These are phyloP conservation scores for Neotragus moschatus DNA, from an alignment of 2,113 vertebrate species.

Conservation along the genomic window DNA sequence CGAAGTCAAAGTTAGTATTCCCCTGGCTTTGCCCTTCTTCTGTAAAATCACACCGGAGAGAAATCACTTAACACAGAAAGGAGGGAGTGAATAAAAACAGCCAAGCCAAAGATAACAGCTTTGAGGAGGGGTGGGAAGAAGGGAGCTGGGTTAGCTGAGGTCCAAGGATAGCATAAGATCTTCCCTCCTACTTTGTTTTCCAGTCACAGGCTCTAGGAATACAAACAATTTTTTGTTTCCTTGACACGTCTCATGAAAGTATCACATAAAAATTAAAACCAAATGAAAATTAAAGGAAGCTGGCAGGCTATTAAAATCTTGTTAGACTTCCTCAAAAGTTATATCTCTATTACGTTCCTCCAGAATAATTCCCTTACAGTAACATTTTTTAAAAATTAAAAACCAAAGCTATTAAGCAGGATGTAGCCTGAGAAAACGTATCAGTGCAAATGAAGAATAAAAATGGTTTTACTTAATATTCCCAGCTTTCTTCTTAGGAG, in stretches of 20 bases:
- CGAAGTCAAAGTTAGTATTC: background rate
- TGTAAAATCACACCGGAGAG: background rate
- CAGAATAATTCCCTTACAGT: background rate
- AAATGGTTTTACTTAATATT: background rate
- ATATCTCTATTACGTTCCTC: background rate
- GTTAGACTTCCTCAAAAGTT: background rate
- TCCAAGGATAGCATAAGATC: rapidly evolving
- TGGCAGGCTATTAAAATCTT: background rate
- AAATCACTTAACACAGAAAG: background rate
- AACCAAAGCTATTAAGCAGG: background rate
- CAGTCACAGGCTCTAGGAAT: background rate
- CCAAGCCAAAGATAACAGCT: background rate
- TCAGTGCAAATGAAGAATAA: background rate
- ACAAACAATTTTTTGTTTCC: background rate
- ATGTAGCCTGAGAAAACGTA: background rate
- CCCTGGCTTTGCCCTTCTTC: background rate
- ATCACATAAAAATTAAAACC: background rate
- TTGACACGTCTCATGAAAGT: background rate
- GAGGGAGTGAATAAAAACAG: background rate
- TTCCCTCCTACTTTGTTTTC: too few relatives aligned
- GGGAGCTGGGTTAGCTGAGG: background rate
- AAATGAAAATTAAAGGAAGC: background rate
- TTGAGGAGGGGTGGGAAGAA: too few relatives aligned
- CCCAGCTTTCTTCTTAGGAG: background rate
- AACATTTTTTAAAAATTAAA: background rate